Conservation (phyloP, 2,113 vertebrate genomes). For the Anser cygnoides region DNA sequence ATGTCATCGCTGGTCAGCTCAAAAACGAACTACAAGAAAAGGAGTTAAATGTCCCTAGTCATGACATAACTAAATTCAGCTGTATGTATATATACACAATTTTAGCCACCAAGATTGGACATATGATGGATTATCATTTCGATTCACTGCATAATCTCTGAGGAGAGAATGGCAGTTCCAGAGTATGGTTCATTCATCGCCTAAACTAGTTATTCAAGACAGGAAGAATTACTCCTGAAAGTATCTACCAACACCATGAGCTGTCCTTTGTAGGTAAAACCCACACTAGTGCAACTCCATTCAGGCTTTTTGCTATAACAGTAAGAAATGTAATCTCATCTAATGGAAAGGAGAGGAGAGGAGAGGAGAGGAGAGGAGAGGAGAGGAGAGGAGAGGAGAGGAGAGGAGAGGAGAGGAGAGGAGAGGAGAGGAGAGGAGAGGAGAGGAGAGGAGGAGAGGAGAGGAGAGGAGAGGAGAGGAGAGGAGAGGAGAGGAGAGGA, state of each 20-base stretch:
- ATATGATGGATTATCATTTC: not conserved
- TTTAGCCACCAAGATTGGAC: not conserved
- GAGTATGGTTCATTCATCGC: not conserved
- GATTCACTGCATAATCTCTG: not conserved
- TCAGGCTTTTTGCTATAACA: not conserved
- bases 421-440: not conserved
- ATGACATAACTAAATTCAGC: not conserved
- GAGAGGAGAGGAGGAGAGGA: too few relatives aligned
- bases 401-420: too few relatives aligned
- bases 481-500: too few relatives aligned
- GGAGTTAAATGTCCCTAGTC: not conserved
- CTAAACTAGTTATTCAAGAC: not conserved
- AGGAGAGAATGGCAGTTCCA: not conserved
- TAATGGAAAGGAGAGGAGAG: not conserved
- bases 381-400: too few relatives aligned
- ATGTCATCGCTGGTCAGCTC: not conserved
- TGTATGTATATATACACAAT: not conserved
- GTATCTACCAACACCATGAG: not conserved
- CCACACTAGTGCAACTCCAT: not conserved
- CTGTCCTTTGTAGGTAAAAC: not conserved
- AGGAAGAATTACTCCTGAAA: not conserved
- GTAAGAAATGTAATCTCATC: not conserved
- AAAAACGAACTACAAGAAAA: not conserved
- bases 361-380: too few relatives aligned
- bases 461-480: too few relatives aligned